Evolutionary conservation across 2,113 vertebrate genomes (phyloP).

Genomic region (Gymnogyps californianus): DNA sequence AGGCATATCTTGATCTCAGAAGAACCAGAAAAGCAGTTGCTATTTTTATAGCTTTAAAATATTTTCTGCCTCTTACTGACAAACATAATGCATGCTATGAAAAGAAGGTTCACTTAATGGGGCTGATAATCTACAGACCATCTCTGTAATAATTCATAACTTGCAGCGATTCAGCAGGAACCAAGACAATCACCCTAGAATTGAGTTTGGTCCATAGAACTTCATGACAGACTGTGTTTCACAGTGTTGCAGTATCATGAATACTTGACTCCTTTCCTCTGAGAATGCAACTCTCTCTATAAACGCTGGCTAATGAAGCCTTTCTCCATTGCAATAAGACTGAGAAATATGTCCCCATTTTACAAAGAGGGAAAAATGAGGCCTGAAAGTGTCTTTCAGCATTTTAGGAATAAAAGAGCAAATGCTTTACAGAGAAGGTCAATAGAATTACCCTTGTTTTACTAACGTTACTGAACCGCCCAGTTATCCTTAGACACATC

Average conservation of each 20-base stretch:
- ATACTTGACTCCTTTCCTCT: neutral
- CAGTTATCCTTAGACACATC: neutral
- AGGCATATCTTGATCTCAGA: neutral
- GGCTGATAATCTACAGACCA: neutral
- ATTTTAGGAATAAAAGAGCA: neutral
- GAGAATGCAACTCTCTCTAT: neutral
- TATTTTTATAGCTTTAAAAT: neutral
- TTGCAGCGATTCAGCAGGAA: neutral
- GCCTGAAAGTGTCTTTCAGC: neutral
- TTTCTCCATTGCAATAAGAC: neutral
- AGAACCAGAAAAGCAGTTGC: neutral
- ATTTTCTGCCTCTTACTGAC: neutral
- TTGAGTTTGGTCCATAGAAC: neutral
- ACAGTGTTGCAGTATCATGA: neutral
- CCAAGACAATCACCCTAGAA: neutral
- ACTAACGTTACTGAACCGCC: neutral
- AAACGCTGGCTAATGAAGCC: neutral
- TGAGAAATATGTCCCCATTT: neutral
- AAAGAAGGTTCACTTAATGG: neutral
- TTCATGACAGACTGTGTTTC: neutral
- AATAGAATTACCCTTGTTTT: neutral
- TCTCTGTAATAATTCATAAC: neutral
- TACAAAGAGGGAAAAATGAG: neutral
- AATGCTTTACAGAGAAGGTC: neutral
- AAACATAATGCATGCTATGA: neutral